Percentiles rank a stretch among this genome's conserved stretches.
Conservation (phyloP, 2,113 vertebrate genomes). For the Platanista minor region DNA sequence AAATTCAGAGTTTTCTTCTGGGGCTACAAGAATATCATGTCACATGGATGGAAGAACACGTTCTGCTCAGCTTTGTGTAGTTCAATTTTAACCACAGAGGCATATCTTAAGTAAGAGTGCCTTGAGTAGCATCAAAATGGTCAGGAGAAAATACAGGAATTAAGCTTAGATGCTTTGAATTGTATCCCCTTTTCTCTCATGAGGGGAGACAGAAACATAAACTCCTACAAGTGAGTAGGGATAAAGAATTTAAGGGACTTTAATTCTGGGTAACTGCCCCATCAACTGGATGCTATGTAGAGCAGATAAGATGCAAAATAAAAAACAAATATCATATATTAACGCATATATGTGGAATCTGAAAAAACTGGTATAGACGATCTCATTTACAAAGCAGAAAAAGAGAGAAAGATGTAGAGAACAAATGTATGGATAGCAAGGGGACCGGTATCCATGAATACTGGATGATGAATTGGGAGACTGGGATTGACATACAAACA, state of each 20-base stretch:
- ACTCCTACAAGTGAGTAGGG: not conserved
- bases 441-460: no score
- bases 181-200: not conserved
- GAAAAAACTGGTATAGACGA: no score
- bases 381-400: no score
- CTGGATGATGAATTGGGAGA: no score
- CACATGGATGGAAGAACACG: not conserved
- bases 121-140: not conserved
- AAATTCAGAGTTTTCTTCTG: constrained; percentile 25
- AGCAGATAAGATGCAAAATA: not conserved
- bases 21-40: constrained; percentile 17
- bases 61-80: not conserved
- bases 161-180: not conserved
- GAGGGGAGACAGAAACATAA: not conserved
- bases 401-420: no score
- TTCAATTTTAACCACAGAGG: not conserved
- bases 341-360: no score
- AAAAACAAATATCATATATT: no score
- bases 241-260: constrained; percentile 18
- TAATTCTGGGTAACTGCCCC: constrained; percentile 3
- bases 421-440: no score
- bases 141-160: not conserved
- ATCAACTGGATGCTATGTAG: not conserved
- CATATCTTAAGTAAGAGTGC: not conserved
- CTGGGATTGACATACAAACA: no score